Evolutionary conservation across 2,888 invertebrate species (phyloP), one percentile per base, ranked within the genome.

Genomic region (Cacoxenus indagator): DNA sequence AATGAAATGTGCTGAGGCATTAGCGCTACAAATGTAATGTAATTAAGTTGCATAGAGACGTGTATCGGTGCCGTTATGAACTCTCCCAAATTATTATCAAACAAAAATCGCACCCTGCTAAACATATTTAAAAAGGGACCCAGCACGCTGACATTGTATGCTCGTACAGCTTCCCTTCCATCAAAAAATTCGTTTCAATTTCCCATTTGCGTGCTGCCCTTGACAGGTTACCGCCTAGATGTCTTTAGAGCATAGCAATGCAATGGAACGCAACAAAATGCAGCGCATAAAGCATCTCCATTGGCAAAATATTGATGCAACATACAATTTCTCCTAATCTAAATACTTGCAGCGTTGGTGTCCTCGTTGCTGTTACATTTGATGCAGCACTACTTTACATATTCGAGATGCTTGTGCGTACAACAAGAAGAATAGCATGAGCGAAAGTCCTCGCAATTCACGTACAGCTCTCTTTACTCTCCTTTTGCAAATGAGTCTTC

Each of bases 261-360:
- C 29, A 14, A 29, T 9, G 17, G 19, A 19, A 37, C 11, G 14
- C 31, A 26, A 22, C 54, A 64, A 65, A 70, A 29, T 22, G 46
- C 46, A 46, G 46, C 46, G 19, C 3, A 14, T 22, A 24, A 6
- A 54, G 26, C 22, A 19, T 55, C 22, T 55, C 9, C 26, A 5
- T 59, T 26, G n/a, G 19, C 48, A 27, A 26, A 83, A 82, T 83
- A 80, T 80, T 75, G 77, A 78, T 78, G 82, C 78, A 80, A 74
- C 81, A 80, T 75, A 78, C 83, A 80, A 78, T 84, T 84, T 78
- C 74, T 74, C 64, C 68, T 76, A 81, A 84, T 82, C 81, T 81
- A 82, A 81, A 75, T 75, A 81, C 61, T 78, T 70, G 75, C 76
- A 73, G 74, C 76, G 72, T 22, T 27, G 19, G n/a, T 37, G 43